These are phyloP conservation scores for Pseudopleuronectes americanus DNA, from an alignment of 2,797 vertebrate genomes.

Conservation along the genomic window DNA sequence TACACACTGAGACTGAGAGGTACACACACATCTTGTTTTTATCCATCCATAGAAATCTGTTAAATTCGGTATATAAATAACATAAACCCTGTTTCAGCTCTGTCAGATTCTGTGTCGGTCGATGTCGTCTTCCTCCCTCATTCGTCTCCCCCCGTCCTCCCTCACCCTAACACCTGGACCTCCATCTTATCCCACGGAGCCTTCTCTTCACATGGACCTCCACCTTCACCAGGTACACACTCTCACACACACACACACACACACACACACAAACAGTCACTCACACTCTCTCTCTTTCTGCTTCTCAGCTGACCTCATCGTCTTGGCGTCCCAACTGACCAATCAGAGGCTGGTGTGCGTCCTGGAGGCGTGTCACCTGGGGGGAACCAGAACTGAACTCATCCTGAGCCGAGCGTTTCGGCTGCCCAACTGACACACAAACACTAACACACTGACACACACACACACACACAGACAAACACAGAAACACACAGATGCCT, in stretches of 20 bases:
- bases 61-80: no score
- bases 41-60: no score
- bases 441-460: constrained; percentile 1
- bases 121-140: constrained; percentile 56
- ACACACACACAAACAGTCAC: not conserved
- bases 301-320: constrained; percentile 77
- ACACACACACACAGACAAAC: constrained; percentile 3
- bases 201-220: constrained; percentile 76
- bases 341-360: constrained; percentile 82
- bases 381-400: constrained; percentile 71
- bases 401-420: constrained; percentile 76
- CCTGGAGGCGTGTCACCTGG: constrained; percentile 82
- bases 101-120: constrained; percentile 50
- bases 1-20: constrained; percentile 76
- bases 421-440: constrained; percentile 57
- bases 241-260: not conserved
- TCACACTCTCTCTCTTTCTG: not conserved
- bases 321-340: constrained; percentile 72
- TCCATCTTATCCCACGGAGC: constrained; percentile 80
- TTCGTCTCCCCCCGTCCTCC: constrained; percentile 16
- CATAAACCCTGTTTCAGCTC: constrained; percentile 31
- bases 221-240: constrained; percentile 77
- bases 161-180: constrained; percentile 80
- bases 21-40: constrained; percentile 14
- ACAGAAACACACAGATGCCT: no score